phyloP scores from a whole-genome alignment of 2,113 vertebrate genomes.

The Stigmatopora nigra region DNA sequence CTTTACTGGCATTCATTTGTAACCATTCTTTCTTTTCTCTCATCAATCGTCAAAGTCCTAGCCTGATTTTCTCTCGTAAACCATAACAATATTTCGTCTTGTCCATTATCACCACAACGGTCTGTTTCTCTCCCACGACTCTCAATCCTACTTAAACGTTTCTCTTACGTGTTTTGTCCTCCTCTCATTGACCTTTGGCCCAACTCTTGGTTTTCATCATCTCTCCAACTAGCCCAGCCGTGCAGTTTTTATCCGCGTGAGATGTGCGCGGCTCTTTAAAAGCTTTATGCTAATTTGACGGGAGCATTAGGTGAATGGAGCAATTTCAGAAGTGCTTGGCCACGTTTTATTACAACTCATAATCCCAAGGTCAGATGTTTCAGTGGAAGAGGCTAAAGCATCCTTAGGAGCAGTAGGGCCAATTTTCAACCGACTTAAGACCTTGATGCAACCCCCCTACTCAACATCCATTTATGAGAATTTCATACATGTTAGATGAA shows the following conservation, averaged over 20 bases:
- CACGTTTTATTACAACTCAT: conserved; percentile 72
- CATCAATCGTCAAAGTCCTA: conserved; percentile 27
- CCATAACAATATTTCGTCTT: conserved; percentile 24
- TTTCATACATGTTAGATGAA: not conserved
- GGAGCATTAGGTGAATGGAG: conserved; percentile 59
- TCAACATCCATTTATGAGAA: not conserved
- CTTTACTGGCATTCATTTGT: conserved; percentile 7
- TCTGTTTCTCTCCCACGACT: conserved; percentile 14
- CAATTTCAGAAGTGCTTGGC: conserved; percentile 69
- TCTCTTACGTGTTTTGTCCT: conserved; percentile 28
- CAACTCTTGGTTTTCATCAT: conserved; percentile 40
- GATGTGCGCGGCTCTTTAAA: conserved; percentile 40
- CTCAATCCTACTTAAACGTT: conserved; percentile 20
- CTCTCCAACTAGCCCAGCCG: conserved; percentile 18
- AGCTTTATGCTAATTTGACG: conserved; percentile 57
- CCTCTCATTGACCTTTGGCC: conserved; percentile 40
- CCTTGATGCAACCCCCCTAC: conserved; percentile 2
- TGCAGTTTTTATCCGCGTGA: conserved; percentile 45
- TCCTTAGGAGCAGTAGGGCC: conserved; percentile 48
- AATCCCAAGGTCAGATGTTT: conserved; percentile 73
- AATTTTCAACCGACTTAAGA: conserved; percentile 56
- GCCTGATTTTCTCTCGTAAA: conserved; percentile 20
- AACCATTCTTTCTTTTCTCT: conserved; percentile 9
- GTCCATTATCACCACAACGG: conserved; percentile 24
- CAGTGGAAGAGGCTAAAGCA: conserved; percentile 61